phyloP scores from a whole-genome alignment of 2,888 invertebrate genomes.

The Microplitis manilae region DNA sequence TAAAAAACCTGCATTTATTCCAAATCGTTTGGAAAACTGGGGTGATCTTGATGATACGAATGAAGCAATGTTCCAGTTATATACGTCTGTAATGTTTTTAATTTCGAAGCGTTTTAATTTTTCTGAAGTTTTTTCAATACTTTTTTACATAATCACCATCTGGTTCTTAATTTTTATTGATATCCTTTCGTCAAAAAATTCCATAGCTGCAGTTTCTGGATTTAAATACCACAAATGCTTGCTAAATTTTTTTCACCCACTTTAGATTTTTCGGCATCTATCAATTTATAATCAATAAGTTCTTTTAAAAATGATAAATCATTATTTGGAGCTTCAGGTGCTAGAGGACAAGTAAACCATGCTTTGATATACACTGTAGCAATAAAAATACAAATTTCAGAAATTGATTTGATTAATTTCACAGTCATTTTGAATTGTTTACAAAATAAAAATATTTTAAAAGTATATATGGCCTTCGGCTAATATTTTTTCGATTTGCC shows the following conservation, averaged over 20 bases:
- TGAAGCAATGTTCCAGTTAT: conserved; percentile 33
- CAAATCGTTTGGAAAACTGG: conserved; percentile 39
- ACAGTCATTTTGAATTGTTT: conserved; percentile 45
- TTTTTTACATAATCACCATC: conserved; percentile 28
- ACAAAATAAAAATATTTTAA: conserved; percentile 54
- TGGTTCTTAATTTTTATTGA: conserved; percentile 15
- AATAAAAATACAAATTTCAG: conserved; percentile 48
- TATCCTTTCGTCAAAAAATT: conserved; percentile 40
- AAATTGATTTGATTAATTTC: conserved; percentile 40
- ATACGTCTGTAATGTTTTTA: conserved; percentile 27
- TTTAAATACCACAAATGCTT: conserved; percentile 46
- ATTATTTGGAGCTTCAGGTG: conserved; percentile 45
- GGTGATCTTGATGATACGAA: conserved; percentile 39
- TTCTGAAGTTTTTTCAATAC: conserved; percentile 19
- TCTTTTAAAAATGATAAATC: conserved; percentile 48
- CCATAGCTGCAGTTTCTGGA: conserved; percentile 43
- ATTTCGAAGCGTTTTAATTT: conserved; percentile 31
- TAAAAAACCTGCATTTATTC: conserved; percentile 33
- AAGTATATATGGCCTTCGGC: conserved; percentile 50
- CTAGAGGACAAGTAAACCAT: conserved; percentile 45
- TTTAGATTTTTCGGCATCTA: conserved; percentile 28
- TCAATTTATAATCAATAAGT: conserved; percentile 38
- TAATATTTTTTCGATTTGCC: too few relatives aligned
- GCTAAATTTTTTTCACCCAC: conserved; percentile 32
- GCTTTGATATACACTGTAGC: conserved; percentile 44